Base-by-base conservation (phyloP, 2,888 invertebrate species). In the Eupithecia subumbrata region DNA sequence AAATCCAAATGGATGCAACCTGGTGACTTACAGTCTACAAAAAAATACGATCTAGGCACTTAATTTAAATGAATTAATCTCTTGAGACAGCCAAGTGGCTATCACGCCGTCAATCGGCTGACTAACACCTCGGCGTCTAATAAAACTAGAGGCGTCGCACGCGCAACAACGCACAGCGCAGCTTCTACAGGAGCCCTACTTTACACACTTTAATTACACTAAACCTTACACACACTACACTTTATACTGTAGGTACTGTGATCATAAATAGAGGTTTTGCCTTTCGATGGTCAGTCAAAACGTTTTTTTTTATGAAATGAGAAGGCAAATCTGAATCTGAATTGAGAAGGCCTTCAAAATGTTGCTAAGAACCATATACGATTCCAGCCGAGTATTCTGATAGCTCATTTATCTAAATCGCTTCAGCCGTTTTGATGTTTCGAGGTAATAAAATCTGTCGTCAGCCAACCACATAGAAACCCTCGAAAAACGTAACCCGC, bases 111-210 rank as follows among this genome's bases (percentile, higher is more conserved):
- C 60, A 68, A 69, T 68, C 68, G 67, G 69, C 43, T 52, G 64
- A 66, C 72, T 45, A 52, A 52, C 72, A 43, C 72, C 69, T 63
- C 64, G n/a, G 37, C 52, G n/a, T 63, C 69, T 43, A 69, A 75
- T 75, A 72, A 75, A 75, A 75, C 37, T 40, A 66, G 34, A 64
- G 30, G 43, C 9, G 69, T 60, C 60, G 48, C 48, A 37, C 48
- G 72, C 66, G 48, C 43, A 72, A 1, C n/a, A 56, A n/a, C 0
- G n/a, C 43, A 68, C 22, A 68, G 68, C 1, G 68, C 68, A 68
- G 43, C 22, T 14, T 18, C 40, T 40, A 12, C 40, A 68, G 43
- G 12, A 43, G 22, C 12, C 3, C 40, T 11, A 68, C 37, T 67
- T 67, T 18, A 18, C 40, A 40, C 40, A 40, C 11, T 40, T 1